Percentiles rank a stretch among this genome's conserved stretches.
Conservation (phyloP, 92 coral and sea anemone genomes). For the Phenganax stokvisi region DNA sequence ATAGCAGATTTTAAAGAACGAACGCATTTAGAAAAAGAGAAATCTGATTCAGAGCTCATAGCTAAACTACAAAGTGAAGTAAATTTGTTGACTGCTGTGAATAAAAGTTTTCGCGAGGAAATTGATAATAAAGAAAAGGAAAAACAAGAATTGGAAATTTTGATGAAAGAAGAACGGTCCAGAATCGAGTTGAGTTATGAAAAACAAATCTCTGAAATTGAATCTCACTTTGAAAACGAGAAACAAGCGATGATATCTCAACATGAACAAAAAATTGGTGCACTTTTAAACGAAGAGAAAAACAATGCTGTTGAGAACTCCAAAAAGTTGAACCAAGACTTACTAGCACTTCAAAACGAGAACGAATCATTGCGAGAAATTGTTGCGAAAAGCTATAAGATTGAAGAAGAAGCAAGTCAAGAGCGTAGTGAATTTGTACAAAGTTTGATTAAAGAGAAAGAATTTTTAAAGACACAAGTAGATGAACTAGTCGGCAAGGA, state of each 20-base stretch:
- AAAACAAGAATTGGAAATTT: conserved; percentile 68
- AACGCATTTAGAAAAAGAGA: conserved; percentile 70
- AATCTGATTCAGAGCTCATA: conserved; percentile 72
- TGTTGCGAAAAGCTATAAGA: conserved; percentile 64
- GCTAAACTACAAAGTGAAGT: conserved; percentile 82
- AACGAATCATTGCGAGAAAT: conserved; percentile 62
- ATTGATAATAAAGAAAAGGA: conserved; percentile 73
- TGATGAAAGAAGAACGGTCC: conserved; percentile 73
- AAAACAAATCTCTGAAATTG: conserved; percentile 75
- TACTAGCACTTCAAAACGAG: conserved; percentile 64
- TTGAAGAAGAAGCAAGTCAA: conserved; percentile 59
- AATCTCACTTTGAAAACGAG: conserved; percentile 65
- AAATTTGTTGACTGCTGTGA: conserved; percentile 61
- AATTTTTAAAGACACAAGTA: conserved; percentile 60
- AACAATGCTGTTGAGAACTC: conserved; percentile 63
- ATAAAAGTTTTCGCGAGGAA: conserved; percentile 74
- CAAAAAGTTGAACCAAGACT: conserved; percentile 59
- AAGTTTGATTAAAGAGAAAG: conserved; percentile 53
- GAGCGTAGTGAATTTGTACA: conserved; percentile 66
- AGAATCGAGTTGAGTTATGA: conserved; percentile 74
- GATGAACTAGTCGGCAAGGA: conserved; percentile 66
- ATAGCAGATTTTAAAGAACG: conserved; percentile 82
- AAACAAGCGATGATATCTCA: conserved; percentile 59
- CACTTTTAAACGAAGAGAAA: conserved; percentile 58
- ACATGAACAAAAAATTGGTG: conserved; percentile 69